A percentile compares a stretch with the other conserved stretches of the same genome.
These are phyloP conservation scores for Probaryconus sp. DNA, from an alignment of 1,140 invertebrate species.

Conservation along the genomic window DNA sequence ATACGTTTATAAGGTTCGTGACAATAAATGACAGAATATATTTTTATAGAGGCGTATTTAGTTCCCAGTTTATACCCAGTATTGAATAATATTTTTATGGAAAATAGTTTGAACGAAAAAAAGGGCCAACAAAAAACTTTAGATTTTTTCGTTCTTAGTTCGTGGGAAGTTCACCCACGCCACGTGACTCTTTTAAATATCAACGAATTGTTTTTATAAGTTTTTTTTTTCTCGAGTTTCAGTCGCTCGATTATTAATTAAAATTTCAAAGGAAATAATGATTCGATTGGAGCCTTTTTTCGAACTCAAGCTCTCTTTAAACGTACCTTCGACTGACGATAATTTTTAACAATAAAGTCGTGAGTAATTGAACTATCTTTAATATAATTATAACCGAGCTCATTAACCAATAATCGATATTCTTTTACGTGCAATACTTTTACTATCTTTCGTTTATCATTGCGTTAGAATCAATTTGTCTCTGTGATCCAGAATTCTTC, in stretches of 20 bases:
- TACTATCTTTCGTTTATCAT: constrained; percentile 40
- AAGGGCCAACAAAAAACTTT: too few species aligned
- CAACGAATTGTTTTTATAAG: too few species aligned
- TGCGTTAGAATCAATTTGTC: constrained; percentile 27
- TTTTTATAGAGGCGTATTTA: too few species aligned
- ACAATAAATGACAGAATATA: too few species aligned
- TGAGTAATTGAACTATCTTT: constrained; percentile 29
- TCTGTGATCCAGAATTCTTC: constrained; percentile 2
- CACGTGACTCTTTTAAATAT: too few species aligned
- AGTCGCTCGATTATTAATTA: neutral
- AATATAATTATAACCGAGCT: constrained; percentile 30
- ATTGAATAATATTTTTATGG: too few species aligned
- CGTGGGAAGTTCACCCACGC: too few species aligned
- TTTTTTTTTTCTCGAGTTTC: too few species aligned
- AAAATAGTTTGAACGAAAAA: too few species aligned
- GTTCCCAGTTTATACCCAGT: too few species aligned
- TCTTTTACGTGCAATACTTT: constrained; percentile 9
- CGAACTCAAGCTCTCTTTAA: constrained; percentile 5
- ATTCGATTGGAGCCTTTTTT: neutral
- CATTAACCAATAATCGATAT: constrained; percentile 43
- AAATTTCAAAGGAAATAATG: neutral
- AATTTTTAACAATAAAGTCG: constrained; percentile 27
- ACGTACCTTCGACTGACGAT: neutral
- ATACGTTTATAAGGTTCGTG: too few species aligned
- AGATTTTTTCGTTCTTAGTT: too few species aligned